phyloP scores from a whole-genome alignment of 2,797 vertebrate genomes.

The Coregonus sp. region DNA sequence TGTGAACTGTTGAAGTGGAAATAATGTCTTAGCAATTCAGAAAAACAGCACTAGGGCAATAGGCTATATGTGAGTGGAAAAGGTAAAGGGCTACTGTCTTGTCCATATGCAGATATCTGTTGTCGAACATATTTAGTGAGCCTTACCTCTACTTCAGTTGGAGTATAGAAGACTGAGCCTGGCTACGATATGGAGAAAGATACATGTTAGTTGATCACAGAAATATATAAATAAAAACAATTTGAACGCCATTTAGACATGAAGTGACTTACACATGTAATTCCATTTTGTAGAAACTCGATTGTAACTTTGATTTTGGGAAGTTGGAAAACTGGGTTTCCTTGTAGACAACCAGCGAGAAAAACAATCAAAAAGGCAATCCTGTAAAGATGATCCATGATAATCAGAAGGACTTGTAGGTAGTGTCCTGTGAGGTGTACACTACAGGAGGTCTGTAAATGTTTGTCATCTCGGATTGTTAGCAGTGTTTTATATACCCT shows the following conservation, averaged over 20 bases:
- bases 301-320: neutral
- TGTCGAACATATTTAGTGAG: neutral
- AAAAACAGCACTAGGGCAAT: too few relatives aligned
- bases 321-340: rapidly evolving
- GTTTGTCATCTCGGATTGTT: neutral
- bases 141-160: neutral
- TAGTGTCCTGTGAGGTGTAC: conserved; percentile 29
- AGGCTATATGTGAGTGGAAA: too few relatives aligned
- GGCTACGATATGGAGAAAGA: neutral
- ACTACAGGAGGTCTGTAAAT: conserved; percentile 29
- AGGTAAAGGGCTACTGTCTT: too few relatives aligned
- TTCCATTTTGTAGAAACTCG: rapidly evolving
- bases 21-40: too few relatives aligned
- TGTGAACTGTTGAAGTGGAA: neutral
- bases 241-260: neutral
- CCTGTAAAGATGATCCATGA: conserved; percentile 50
- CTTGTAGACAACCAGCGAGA: conserved; percentile 20
- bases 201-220: neutral
- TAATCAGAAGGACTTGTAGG: conserved; percentile 26
- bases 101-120: neutral
- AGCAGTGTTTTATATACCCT: conserved; percentile 71
- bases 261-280: conserved; percentile 9
- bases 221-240: neutral
- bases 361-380: conserved; percentile 47
- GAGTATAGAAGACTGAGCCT: neutral